Evolutionary conservation across 2,797 vertebrate genomes (phyloP), one percentile per base, ranked within the genome.

Genomic region (Halcyon chelicuti): DNA sequence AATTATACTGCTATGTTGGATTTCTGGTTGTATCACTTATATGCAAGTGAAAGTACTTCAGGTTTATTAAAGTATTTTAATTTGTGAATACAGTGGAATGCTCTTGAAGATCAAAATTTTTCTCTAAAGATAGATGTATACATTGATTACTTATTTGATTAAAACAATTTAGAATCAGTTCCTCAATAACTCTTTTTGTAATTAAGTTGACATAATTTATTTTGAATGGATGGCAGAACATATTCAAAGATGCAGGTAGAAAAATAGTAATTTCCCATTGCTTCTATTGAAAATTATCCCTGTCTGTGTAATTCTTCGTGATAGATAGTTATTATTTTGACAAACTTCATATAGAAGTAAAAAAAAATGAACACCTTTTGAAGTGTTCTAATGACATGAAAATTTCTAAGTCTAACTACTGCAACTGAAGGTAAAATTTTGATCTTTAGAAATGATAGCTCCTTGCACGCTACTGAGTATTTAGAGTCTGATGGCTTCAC

Each of bases 1-100:
- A 60, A 0, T 80, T 66, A 20, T 4, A 7, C 8, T 39, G 37
- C 10, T 51, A 0, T 9, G 7, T 18, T 86, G 42, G 21, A 31
- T 39, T 66, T 73, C 4, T 39, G 39, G 28, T 83, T 78, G 11
- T 77, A 39, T 51, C 19, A 9, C 16, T 28, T 51, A 2, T 2
- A 7, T 40, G 18, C 19, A 62, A 58, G 21, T 3, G 7, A 29
- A 89, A n/a, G 31, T 66, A 4, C 28, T 76, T 68, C 4, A 23
- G 15, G 12, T 51, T 83, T 75, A 62, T 35, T 55, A 17, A n/a
- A 42, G 3, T 52, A 12, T 29, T 91, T 74, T 47, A 33, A 11
- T 47, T 70, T 57, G 12, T 63, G 13, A 66, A 61, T 40, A 8
- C 49, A 54, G 9, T 54, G 84, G 29, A 60, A n/a, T 81, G 35